Conservation (phyloP, 2,113 vertebrate genomes). For the Cinclus mexicanus region DNA sequence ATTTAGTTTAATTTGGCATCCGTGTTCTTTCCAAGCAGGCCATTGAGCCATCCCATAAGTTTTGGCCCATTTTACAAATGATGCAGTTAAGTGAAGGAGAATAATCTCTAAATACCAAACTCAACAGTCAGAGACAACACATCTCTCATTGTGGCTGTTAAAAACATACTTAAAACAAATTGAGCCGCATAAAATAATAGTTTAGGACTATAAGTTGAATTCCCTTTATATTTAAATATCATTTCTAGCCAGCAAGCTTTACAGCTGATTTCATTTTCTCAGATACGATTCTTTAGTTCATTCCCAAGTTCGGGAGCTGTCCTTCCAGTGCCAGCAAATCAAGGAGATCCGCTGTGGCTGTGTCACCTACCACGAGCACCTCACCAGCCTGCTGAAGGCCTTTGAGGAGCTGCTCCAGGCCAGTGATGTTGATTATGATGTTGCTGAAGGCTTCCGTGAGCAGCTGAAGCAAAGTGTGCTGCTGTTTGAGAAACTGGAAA, state of each 20-base stretch:
- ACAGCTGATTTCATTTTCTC: slow-evolving; percentile 44
- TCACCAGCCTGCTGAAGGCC: slow-evolving; percentile 78
- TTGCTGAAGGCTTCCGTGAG: slow-evolving; percentile 82
- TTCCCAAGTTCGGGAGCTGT: slow-evolving; percentile 87
- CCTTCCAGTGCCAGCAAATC: slow-evolving; percentile 86
- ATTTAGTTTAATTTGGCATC: not conserved
- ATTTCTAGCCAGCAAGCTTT: slow-evolving; percentile 45
- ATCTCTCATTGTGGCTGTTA: not conserved
- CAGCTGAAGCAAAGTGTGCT: slow-evolving; percentile 82
- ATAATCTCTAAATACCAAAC: not conserved
- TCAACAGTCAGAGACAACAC: not conserved
- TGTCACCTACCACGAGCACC: slow-evolving; percentile 78
- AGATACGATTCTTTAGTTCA: slow-evolving; percentile 88
- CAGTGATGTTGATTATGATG: slow-evolving; percentile 77
- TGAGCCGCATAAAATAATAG: not conserved
- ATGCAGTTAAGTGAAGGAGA: not conserved
- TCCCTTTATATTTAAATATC: not conserved
- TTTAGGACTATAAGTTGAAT: not conserved
- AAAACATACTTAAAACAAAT: slow-evolving; percentile 37
- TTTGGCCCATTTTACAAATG: not conserved
- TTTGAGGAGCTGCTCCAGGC: slow-evolving; percentile 87
- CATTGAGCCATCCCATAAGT: not conserved
- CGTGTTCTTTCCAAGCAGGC: not conserved
- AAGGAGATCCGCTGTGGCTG: slow-evolving; percentile 82
- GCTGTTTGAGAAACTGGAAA: slow-evolving; percentile 81